Evolutionary conservation across 1,140 invertebrate genomes (phyloP).

Genomic region (Cecropterus lyciades): DNA sequence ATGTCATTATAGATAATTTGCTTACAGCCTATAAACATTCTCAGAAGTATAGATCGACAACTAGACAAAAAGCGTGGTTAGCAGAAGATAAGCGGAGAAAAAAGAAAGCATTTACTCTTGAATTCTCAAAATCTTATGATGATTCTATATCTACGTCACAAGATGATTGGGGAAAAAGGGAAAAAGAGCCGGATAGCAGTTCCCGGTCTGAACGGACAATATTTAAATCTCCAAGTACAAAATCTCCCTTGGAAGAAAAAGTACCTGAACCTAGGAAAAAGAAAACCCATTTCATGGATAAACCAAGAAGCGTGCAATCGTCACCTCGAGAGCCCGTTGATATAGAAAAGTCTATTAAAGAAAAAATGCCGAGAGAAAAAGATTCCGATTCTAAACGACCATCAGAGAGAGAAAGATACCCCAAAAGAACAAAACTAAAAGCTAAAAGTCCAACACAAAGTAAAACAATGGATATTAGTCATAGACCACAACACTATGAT

Average conservation of each 20-base stretch:
- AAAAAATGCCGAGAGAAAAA: constrained; percentile 79
- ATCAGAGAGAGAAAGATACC: constrained; percentile 75
- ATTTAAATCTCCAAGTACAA: constrained; percentile 56
- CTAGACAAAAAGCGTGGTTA: constrained; percentile 83
- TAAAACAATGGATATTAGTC: constrained; percentile 65
- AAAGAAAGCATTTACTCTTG: constrained; percentile 89
- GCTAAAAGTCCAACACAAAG: constrained; percentile 85
- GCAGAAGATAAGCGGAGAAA: constrained; percentile 87
- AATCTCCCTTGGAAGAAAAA: constrained; percentile 72
- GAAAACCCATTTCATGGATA: constrained; percentile 83
- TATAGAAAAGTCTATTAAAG: constrained; percentile 78
- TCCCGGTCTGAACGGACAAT: constrained; percentile 61
- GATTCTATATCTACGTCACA: constrained; percentile 81
- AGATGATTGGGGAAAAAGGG: constrained; percentile 76
- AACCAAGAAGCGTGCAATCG: constrained; percentile 83
- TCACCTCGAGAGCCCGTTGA: constrained; percentile 67
- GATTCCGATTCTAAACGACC: constrained; percentile 75
- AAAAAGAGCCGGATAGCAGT: constrained; percentile 61
- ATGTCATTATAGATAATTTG: constrained; percentile 27
- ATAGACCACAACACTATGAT: constrained; percentile 67
- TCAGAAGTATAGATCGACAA: constrained; percentile 78
- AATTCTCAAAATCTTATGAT: constrained; percentile 85
- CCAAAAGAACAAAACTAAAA: constrained; percentile 84
- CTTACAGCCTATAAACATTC: constrained; percentile 81
- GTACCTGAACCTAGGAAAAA: constrained; percentile 65